Percentiles rank a stretch among this genome's conserved stretches.
Conservation (phyloP, 2,113 vertebrate species). For the Corydoras sp. region DNA sequence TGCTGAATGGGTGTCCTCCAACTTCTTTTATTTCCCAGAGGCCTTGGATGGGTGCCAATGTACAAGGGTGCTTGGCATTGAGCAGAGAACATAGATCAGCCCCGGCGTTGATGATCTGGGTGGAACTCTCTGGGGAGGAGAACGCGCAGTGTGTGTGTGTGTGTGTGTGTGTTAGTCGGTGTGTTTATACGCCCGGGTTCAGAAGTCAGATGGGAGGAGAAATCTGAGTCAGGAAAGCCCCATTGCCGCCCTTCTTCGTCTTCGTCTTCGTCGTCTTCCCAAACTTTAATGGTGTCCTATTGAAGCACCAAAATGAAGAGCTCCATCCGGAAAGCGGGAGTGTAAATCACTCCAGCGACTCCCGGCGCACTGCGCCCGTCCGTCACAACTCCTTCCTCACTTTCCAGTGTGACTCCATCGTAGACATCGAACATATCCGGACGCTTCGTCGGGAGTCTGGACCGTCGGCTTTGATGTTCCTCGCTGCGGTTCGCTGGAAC, state of each 20-base stretch:
- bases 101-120: slow-evolving; percentile 26
- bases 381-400: too few relatives aligned
- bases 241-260: not conserved
- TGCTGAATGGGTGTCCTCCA: not conserved
- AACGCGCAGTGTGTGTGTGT: not conserved
- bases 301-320: slow-evolving; percentile 9
- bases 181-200: not conserved
- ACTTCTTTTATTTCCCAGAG: slow-evolving; percentile 7
- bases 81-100: slow-evolving; percentile 4
- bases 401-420: too few relatives aligned
- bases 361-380: too few relatives aligned
- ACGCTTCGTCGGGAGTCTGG: slow-evolving; percentile 9
- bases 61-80: slow-evolving; percentile 38
- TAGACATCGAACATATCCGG: too few relatives aligned
- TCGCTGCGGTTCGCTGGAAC: too few relatives aligned
- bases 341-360: too few relatives aligned
- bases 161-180: too few relatives aligned
- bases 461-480: not conserved
- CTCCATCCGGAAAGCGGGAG: too few relatives aligned
- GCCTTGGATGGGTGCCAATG: slow-evolving; percentile 33
- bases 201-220: slow-evolving; percentile 22
- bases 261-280: not conserved
- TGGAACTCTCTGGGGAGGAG: slow-evolving; percentile 28
- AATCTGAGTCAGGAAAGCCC: slow-evolving; percentile 12
- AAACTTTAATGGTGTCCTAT: slow-evolving; percentile 33